phyloP scores from a whole-genome alignment of 2,113 vertebrate species.

The Phalacrocorax brasilianus region DNA sequence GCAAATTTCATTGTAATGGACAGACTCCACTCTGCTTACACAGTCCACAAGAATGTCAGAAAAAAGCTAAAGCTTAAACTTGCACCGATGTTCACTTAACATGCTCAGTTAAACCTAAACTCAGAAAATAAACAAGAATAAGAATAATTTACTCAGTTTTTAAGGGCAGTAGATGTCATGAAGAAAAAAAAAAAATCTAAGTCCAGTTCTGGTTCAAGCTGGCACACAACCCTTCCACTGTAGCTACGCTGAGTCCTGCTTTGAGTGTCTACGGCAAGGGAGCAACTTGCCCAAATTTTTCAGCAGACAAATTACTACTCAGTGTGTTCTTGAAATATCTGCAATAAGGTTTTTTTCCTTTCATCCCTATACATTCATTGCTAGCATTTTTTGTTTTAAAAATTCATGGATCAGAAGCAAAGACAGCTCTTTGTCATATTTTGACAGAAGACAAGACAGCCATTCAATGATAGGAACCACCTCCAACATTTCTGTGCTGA shows the following conservation, averaged over 20 bases:
- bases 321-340: neutral
- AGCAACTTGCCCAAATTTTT: neutral
- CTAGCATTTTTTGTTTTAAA: neutral
- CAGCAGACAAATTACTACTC: neutral
- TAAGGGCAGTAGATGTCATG: neutral
- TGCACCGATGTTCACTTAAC: neutral
- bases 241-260: accelerated
- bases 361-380: neutral
- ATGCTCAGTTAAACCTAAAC: neutral
- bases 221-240: neutral
- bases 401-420: neutral
- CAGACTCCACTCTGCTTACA: neutral
- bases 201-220: neutral
- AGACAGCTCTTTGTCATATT: neutral
- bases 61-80: neutral
- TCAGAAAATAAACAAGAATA: neutral
- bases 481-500: neutral
- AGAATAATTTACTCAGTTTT: neutral
- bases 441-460: neutral
- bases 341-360: neutral
- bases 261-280: neutral
- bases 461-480: accelerated
- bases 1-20: neutral
- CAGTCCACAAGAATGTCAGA: neutral
- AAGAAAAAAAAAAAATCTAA: neutral